Base-by-base conservation (phyloP, 2,797 vertebrate genomes). In the Monodelphis domestica region DNA sequence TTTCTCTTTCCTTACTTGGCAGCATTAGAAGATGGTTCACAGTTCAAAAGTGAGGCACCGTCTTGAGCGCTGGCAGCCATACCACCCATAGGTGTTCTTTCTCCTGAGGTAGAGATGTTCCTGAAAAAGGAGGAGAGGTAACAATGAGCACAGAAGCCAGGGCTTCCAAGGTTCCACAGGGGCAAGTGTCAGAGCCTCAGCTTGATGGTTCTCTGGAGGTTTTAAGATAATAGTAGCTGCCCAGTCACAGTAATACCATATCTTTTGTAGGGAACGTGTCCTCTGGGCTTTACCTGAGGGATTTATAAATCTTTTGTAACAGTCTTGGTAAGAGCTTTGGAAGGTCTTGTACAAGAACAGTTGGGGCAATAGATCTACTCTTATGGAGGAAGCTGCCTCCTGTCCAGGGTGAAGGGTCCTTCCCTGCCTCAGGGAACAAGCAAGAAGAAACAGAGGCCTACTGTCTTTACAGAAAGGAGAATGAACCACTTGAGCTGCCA, bases 1-100 rank as follows among this genome's bases (percentile, higher is more conserved):
- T 11, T 9, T 59, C 5, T 53, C 12, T 87, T 92, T 88, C 56
- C 95, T 97, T 96, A 98, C 97, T 53, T 90, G 90, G 90, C 2
- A 90, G 95, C 89, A 45, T 53, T 57, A 38, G 88, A 90, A 52
- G 95, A 84, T 78, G 53, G 5, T 53, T 94, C 93, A 53, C 24
- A 55, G 9, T 90, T 54, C 0, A 70, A 78, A 10, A 24, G 56
- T 59, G 96, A 91, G 30, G 21, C 38, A 78, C n/a, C 45, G 38
- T 45, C 38, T 78, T 0, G 21, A 45, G 38, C 10, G 70, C 17
- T 78, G n/a, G 15, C n/a, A 78, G n/a, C 6, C 17, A 2, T 38
- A 9, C 15, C 4, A 0, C 38, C 7, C 21, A 26, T 11, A 21
- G 21, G 24, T 78, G 7, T 10, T 52, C 3, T 90, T 29, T 92